These are phyloP conservation scores for Cherax quadricarinatus DNA, from an alignment of 1,140 invertebrate species.

Conservation along the genomic window DNA sequence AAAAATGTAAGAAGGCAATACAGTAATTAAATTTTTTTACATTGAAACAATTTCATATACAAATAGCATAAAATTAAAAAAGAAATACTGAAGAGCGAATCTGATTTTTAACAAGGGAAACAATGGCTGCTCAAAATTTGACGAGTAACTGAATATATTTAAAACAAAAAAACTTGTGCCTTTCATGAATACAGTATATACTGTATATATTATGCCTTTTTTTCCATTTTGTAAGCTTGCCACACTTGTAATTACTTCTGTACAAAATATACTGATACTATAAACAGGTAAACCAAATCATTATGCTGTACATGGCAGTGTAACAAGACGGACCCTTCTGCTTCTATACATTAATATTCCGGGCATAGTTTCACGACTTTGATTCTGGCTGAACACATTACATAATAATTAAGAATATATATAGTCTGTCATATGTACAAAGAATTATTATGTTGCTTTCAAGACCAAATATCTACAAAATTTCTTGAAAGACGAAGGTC, in stretches of 20 bases:
- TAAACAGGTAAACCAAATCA: conserved; percentile 15
- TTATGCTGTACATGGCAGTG: conserved; percentile 54
- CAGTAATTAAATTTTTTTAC: too few relatives aligned
- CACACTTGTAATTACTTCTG: background rate
- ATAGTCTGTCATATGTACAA: background rate
- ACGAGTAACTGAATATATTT: too few relatives aligned
- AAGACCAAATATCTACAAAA: conserved; percentile 1
- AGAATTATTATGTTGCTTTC: background rate
- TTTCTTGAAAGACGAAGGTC: conserved; percentile 21
- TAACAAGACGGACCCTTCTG: conserved; percentile 47
- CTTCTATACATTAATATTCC: conserved; percentile 17
- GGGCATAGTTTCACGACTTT: conserved; percentile 20
- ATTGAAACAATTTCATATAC: too few relatives aligned
- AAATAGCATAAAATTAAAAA: too few relatives aligned
- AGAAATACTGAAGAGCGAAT: too few relatives aligned
- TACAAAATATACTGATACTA: background rate
- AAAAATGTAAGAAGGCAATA: too few relatives aligned
- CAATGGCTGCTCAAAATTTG: too few relatives aligned
- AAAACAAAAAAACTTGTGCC: too few relatives aligned
- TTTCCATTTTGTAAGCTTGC: background rate
- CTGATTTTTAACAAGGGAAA: too few relatives aligned
- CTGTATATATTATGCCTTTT: background rate
- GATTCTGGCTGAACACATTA: conserved; percentile 26
- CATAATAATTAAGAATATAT: background rate
- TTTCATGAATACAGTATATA: too few relatives aligned